A percentile compares a stretch with the other conserved stretches of the same genome.
Conservation (phyloP, 2,113 vertebrate species). For the Anarhynchus alexandrinus region DNA sequence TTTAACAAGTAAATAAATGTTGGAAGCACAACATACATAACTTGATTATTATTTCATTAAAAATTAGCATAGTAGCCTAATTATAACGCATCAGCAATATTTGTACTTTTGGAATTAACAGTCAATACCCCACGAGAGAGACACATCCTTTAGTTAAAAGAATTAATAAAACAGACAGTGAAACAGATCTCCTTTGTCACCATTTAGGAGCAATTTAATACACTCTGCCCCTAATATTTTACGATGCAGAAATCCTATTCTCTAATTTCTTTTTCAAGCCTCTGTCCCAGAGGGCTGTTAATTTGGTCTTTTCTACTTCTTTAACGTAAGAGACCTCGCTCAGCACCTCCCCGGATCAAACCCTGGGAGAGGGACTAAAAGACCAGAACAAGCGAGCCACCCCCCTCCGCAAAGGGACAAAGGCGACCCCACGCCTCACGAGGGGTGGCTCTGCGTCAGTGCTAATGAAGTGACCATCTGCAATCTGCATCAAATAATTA, state of each 20-base stretch:
- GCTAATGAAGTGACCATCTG: conserved; percentile 74
- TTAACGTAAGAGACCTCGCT: background rate
- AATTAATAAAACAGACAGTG: conserved; percentile 71
- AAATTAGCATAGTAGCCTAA: background rate
- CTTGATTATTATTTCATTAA: conserved; percentile 1
- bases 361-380: background rate
- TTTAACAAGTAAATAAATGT: conserved; percentile 52
- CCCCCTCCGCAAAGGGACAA: background rate
- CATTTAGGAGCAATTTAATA: conserved; percentile 58
- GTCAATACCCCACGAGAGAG: background rate
- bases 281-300: background rate
- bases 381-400: background rate
- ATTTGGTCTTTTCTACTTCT: background rate
- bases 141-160: conserved; percentile 62
- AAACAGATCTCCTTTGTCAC: conserved; percentile 66
- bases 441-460: background rate
- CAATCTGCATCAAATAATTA: conserved; percentile 69
- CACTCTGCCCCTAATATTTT: conserved; percentile 30
- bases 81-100: background rate
- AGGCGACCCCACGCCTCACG: background rate
- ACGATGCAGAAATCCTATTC: conserved; percentile 8
- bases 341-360: background rate
- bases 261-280: conserved; percentile 18
- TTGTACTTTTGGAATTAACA: conserved; percentile 26
- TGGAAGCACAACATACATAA: background rate